Evolutionary conservation across 2,797 vertebrate genomes (phyloP), one percentile per base, ranked within the genome.

Genomic region (Danio tinwini): DNA sequence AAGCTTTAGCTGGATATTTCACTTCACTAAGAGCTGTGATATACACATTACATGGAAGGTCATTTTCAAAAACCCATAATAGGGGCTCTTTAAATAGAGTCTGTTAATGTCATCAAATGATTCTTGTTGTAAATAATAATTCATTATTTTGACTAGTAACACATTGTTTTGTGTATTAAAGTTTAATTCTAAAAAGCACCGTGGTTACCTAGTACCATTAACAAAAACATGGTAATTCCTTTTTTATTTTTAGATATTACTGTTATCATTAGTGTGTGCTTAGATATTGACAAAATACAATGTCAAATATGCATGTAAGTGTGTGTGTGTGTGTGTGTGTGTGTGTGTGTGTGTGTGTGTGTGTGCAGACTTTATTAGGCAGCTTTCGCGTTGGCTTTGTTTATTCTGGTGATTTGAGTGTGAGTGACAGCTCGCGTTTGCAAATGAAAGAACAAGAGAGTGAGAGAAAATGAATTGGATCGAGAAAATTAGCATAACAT

Each of bases 401-500:
- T 92, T 92, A 88, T 91, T 89, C 86, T 90, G 85, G 81, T 82
- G 69, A 78, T 73, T 78, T 83, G 85, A 83, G 87, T 75, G 86
- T 93, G 93, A 94, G 88, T 93, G 92, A 93, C 93, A 93, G 91
- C 90, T 88, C 86, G 80, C 84, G 88, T 92, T 82, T 78, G 67
- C 74, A 80, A 82, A 68, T 67, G 58, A 88, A 87, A 72, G 86
- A 88, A 87, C 81, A 81, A 81, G 90, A 87, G 89, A 85, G 87
- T 84, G 86, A 88, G 59, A 83, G 81, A 89, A 90, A 92, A 93
- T 93, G 93, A 93, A 94, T 93, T 94, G 93, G 93, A 94, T 93
- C 87, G 90, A 92, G 90, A 90, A 92, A 93, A 94, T 94, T 94
- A 92, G 92, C 92, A 94, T 94, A 93, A 92, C 93, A 92, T 93